Base-by-base conservation (phyloP, 2,888 invertebrate genomes). In the Epistrophe grossulariae region DNA sequence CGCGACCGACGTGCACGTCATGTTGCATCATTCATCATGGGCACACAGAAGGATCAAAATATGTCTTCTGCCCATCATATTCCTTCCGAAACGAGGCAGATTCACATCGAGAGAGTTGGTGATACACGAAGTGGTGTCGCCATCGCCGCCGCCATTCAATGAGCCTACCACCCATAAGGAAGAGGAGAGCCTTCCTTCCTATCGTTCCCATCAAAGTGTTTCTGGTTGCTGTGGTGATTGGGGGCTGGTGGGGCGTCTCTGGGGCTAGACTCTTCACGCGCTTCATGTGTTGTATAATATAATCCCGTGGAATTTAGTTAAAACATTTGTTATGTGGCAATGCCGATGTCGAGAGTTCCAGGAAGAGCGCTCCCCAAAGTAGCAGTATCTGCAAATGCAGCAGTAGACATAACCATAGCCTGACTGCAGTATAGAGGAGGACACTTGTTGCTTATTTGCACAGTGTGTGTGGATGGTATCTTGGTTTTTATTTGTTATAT, bases 1-100 rank as follows among this genome's bases (percentile, higher is more conserved):
- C 57, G 59, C 77, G 40, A 81, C 68, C 78, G 82, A 82, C 85
- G 66, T 83, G 76, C 79, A 83, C 64, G 87, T 79, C 87, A 83
- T 87, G 87, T 87, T 87, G 83, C 83, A 87, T 87, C 87, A 87
- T 87, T 87, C 87, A 87, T 87, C 83, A 83, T 83, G 72, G 55
- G 71, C 59, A 76, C 76, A 87, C 87, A 87, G 87, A 87, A 83
- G 87, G 87, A 87, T 87, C 87, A 87, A 87, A 87, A 87, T 87
- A 83, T 87, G 87, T 87, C 87, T 83, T 74, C 71, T 87, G 74
- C 79, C 76, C 79, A 79, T 87, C 87, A 87, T 87, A 87, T 87
- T 87, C 87, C 66, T 79, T 78, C 72, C 84, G 40, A 77, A 59
- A 60, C 72, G 66, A 64, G 68, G 59, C 80, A 78, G 72, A 79